Conservation (phyloP, 2,888 invertebrate species). For the Meta bourneti region DNA sequence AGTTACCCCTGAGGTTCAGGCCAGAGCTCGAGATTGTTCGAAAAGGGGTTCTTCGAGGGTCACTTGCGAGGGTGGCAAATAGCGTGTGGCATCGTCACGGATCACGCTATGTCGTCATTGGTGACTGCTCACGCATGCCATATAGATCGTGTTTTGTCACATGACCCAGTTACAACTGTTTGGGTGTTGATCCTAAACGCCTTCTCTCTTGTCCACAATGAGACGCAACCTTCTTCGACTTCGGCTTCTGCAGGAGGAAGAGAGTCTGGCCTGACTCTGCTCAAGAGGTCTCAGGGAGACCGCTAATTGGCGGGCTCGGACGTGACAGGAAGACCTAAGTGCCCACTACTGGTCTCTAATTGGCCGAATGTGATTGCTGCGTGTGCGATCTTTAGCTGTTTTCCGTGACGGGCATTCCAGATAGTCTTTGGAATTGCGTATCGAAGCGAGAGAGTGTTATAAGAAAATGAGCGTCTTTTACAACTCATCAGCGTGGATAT, state of each 20-base stretch:
- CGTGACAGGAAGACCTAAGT: constrained; percentile 63
- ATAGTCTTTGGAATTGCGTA: neutral
- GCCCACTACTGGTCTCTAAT: constrained; percentile 37
- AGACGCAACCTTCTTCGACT: neutral
- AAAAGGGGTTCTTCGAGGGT: constrained; percentile 41
- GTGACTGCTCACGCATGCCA: constrained; percentile 67
- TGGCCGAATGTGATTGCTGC: constrained; percentile 64
- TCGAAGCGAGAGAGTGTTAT: neutral
- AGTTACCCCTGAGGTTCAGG: neutral
- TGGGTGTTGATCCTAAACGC: constrained; percentile 44
- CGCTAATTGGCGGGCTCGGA: constrained; percentile 58
- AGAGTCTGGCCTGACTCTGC: neutral
- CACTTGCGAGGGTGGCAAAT: constrained; percentile 53
- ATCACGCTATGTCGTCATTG: constrained; percentile 70
- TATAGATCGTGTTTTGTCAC: constrained; percentile 60
- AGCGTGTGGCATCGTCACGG: constrained; percentile 73
- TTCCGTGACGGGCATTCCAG: constrained; percentile 36
- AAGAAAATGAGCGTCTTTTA: neutral
- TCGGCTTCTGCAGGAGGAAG: neutral
- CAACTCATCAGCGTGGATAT: constrained; percentile 1
- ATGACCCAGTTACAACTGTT: constrained; percentile 50
- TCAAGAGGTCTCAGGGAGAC: constrained; percentile 11
- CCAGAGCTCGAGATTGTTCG: constrained; percentile 23
- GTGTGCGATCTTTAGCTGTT: constrained; percentile 55
- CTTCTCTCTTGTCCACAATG: neutral